Evolutionary conservation across 30 jellyfish, hydroid and myxozoan genomes (phyloP).

Genomic region (Pseudorhiza aurosa): DNA sequence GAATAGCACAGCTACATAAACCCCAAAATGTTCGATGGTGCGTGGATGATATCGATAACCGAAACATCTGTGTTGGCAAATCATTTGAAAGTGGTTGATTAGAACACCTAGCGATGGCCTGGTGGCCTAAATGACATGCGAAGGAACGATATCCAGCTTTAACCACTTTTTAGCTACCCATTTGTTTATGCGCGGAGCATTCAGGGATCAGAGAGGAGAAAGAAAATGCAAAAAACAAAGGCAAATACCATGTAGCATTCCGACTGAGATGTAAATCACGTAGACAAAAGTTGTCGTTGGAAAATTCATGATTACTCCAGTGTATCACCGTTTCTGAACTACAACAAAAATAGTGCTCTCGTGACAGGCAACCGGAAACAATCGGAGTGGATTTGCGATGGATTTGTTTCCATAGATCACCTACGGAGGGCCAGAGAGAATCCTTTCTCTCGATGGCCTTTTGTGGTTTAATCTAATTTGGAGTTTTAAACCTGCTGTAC

Average conservation of each 20-base stretch:
- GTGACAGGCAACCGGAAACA: constrained; percentile 47
- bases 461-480: neutral
- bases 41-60: too few species aligned
- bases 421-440: constrained; percentile 18
- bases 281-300: constrained; percentile 2
- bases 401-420: constrained; percentile 23
- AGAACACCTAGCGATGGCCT: too few species aligned
- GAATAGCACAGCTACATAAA: too few species aligned
- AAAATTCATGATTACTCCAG: constrained; percentile 7
- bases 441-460: neutral
- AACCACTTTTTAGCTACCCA: too few species aligned
- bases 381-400: neutral
- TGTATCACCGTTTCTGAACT: constrained; percentile 1
- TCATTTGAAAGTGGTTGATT: neutral
- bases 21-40: too few species aligned
- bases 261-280: constrained; percentile 4
- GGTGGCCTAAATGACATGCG: too few species aligned
- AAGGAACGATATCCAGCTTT: too few species aligned
- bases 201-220: too few species aligned
- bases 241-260: neutral
- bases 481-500: too few species aligned
- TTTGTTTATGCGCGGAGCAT: too few species aligned
- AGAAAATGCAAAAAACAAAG: too few species aligned
- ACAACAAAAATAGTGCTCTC: neutral
- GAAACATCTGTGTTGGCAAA: too few species aligned